Percentiles rank a stretch among this genome's conserved stretches.
phyloP scores from a whole-genome alignment of 2,797 vertebrate species.

The Thripadectes ignobilis region DNA sequence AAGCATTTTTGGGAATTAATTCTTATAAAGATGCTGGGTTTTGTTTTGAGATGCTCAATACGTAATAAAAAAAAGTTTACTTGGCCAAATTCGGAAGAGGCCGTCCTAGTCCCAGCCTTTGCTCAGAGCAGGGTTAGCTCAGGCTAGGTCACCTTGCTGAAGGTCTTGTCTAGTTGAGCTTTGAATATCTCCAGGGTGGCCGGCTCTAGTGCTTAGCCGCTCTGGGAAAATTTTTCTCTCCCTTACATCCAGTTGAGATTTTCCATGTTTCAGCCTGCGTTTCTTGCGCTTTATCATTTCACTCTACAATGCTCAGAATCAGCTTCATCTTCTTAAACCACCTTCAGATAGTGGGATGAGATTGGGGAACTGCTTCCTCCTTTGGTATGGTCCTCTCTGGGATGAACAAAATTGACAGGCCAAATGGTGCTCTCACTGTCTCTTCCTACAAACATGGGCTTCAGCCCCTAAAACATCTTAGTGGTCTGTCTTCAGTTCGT shows the following conservation, averaged over 20 bases:
- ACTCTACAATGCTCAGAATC: neutral
- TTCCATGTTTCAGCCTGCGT: rapidly evolving
- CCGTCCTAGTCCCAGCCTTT: neutral
- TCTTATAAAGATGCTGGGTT: neutral
- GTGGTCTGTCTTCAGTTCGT: neutral
- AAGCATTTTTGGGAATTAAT: neutral
- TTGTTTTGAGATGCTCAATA: neutral
- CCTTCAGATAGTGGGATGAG: neutral
- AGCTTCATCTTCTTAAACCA: neutral
- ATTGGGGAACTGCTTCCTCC: neutral
- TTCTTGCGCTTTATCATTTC: neutral
- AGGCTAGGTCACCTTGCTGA: neutral
- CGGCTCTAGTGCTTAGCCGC: neutral
- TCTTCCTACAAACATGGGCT: neutral
- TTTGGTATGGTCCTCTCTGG: neutral
- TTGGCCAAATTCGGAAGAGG: neutral
- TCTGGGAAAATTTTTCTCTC: neutral
- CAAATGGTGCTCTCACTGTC: rapidly evolving
- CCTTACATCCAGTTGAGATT: neutral
- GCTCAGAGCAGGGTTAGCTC: neutral
- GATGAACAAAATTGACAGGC: neutral
- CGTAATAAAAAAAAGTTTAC: neutral
- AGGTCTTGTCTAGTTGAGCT: neutral
- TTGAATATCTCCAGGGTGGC: neutral
- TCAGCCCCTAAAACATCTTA: neutral